Conservation (phyloP, 2,797 vertebrate species). For the Kryptopterus vitreolus region DNA sequence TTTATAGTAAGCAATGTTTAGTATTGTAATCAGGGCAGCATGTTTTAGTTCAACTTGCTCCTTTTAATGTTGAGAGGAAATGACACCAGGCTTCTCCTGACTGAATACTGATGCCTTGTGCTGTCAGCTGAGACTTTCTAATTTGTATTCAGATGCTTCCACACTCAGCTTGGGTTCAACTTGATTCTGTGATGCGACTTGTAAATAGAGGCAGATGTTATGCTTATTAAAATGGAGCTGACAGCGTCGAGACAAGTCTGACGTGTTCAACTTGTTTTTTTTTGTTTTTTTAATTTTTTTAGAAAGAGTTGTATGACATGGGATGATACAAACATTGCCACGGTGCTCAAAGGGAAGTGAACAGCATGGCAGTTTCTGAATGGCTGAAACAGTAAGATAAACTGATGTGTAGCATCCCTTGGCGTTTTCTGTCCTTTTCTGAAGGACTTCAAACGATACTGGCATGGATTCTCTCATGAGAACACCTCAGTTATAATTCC, state of each 20-base stretch:
- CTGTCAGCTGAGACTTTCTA: slow-evolving; percentile 11
- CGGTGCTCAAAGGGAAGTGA: not conserved
- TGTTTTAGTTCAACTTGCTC: not conserved
- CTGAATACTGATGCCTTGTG: slow-evolving; percentile 21
- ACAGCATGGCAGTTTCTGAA: not conserved
- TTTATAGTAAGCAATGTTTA: not conserved
- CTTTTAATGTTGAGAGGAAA: slow-evolving; percentile 17
- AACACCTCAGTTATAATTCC: slow-evolving; percentile 15
- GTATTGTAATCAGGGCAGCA: not conserved
- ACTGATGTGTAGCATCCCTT: not conserved
- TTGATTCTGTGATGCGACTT: slow-evolving; percentile 23
- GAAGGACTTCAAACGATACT: slow-evolving; percentile 1
- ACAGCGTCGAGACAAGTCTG: slow-evolving; percentile 22
- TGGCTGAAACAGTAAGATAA: not conserved
- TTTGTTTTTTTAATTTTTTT: slow-evolving; percentile 1
- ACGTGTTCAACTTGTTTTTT: not conserved
- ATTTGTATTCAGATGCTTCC: slow-evolving; percentile 28
- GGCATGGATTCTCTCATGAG: not conserved
- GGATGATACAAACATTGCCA: slow-evolving; percentile 5
- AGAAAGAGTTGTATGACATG: slow-evolving; percentile 3
- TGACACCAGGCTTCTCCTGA: not conserved
- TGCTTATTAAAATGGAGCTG: slow-evolving; percentile 35
- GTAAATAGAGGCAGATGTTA: slow-evolving; percentile 40
- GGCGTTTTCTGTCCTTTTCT: slow-evolving; percentile 8
- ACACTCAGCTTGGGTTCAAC: slow-evolving; percentile 26